phyloP scores from a whole-genome alignment of 1,140 invertebrate genomes.

The Drosophila athabasca region DNA sequence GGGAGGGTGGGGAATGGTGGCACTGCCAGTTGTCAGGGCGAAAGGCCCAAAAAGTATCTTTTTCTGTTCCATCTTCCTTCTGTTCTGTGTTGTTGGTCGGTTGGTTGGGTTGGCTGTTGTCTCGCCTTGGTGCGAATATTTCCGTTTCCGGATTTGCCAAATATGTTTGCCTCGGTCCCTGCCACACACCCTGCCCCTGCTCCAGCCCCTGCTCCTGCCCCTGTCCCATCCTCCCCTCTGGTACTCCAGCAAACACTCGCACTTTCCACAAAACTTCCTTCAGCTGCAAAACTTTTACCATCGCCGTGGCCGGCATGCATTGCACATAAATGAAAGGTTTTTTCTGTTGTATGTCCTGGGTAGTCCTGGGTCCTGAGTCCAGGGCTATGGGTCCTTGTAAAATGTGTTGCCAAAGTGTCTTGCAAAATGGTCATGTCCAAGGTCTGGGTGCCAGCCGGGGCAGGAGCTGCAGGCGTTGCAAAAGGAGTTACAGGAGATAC shows the following conservation, averaged over 20 bases:
- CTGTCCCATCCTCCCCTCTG: background rate
- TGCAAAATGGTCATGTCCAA: slow-evolving; percentile 57
- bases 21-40: slow-evolving; percentile 59
- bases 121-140: slow-evolving; percentile 78
- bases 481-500: slow-evolving; percentile 25
- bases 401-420: slow-evolving; percentile 58
- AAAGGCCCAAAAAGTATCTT: slow-evolving; percentile 62
- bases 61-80: slow-evolving; percentile 18
- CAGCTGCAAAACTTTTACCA: slow-evolving; percentile 61
- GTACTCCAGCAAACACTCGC: slow-evolving; percentile 67
- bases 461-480: slow-evolving; percentile 9
- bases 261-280: slow-evolving; percentile 67
- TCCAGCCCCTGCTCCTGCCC: slow-evolving; percentile 13
- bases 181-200: slow-evolving; percentile 22
- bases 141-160: slow-evolving; percentile 78
- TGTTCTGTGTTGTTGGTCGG: slow-evolving; percentile 26
- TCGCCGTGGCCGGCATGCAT: slow-evolving; percentile 54
- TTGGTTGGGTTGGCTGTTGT: slow-evolving; percentile 46
- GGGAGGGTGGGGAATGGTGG: background rate
- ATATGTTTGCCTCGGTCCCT: slow-evolving; percentile 70
- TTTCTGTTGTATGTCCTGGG: slow-evolving; percentile 39
- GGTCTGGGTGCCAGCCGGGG: slow-evolving; percentile 4
- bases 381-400: slow-evolving; percentile 45
- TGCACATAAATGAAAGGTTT: slow-evolving; percentile 80
- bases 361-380: background rate